phyloP scores from a whole-genome alignment of 2,113 vertebrate species.

The Catagonus wagneri region DNA sequence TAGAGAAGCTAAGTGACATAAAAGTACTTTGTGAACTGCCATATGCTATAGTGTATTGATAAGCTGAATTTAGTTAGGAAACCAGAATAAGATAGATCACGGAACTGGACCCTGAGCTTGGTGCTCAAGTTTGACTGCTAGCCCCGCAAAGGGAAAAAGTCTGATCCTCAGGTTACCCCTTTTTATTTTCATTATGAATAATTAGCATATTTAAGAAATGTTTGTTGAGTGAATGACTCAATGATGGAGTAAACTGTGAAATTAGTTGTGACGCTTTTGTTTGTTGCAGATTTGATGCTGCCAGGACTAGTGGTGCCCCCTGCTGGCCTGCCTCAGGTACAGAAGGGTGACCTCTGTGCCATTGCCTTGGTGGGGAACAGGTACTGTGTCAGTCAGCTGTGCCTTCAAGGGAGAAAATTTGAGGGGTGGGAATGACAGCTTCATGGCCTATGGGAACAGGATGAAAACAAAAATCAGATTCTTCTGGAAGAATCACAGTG shows the following conservation, averaged over 20 bases:
- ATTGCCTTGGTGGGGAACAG: constrained; percentile 93
- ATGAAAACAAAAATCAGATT: not conserved
- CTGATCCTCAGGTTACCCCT: not conserved
- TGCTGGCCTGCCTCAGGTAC: constrained; percentile 92
- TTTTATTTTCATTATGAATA: constrained; percentile 49
- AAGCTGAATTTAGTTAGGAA: constrained; percentile 21
- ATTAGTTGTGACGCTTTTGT: constrained; percentile 60
- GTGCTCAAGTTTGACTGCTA: not conserved
- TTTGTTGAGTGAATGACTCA: not conserved
- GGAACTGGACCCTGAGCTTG: not conserved
- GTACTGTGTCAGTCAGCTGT: constrained; percentile 82
- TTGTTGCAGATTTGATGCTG: constrained; percentile 95
- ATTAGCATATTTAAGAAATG: not conserved
- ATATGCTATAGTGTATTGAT: not conserved
- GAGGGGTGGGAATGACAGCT: not conserved
- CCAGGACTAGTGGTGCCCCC: constrained; percentile 94
- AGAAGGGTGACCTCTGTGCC: constrained; percentile 91
- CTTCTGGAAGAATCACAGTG: not conserved
- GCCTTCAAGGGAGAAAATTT: not conserved
- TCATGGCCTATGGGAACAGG: not conserved
- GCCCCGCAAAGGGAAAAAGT: not conserved
- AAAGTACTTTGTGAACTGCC: not conserved
- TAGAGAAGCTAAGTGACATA: not conserved
- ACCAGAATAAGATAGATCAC: not conserved
- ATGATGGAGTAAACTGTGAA: constrained; percentile 46